Evolutionary conservation across 2,888 invertebrate species (phyloP), one percentile per base, ranked within the genome.

Genomic region (Zygaena filipendulae): DNA sequence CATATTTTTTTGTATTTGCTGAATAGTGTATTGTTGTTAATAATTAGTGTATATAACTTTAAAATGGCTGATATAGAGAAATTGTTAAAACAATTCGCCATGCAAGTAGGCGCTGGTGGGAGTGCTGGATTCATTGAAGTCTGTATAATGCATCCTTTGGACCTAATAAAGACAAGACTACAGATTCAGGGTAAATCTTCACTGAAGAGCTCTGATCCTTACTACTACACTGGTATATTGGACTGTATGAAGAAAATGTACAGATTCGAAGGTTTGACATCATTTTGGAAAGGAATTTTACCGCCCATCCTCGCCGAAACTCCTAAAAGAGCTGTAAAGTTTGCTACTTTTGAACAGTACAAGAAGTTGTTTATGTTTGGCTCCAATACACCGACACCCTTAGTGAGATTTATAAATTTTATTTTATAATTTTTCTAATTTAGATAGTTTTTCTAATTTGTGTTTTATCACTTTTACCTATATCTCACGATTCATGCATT

Each of bases 121-220:
- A 92, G 91, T 41, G 95, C 95, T 48, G 93, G 92, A 61, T 95
- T 97, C 67, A 86, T 95, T 25, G 96, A 97, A 83, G 94, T 96
- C 36, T 94, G 92, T 60, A 88, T 96, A 27, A 97, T 97, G 96
- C 96, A 97, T 71, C 97, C 97, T 1, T 72, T 97, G 58, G 97
- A 97, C 69, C 82, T 97, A 34, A 87, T 97, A 2, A 97, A 97
- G 75, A 97, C 97, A 2, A 83, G 97, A 44, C 37, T 79, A 27
- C 79, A 79, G 38, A 43, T 77, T 18, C 79, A 79, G 39, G 64
- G 55, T 3, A 59, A 46, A 35, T 39, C 52, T 3, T 29, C 39
- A 0, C 24, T 49, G 16, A 46, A 46, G 26, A 47, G 41, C 32
- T 52, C 75, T 32, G 84, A 85, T 51, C 83, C 84, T 21, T 69